Percentiles rank a stretch among this genome's conserved stretches.
phyloP scores from a whole-genome alignment of 2,888 invertebrate genomes.

The Cyaniris semiargus region DNA sequence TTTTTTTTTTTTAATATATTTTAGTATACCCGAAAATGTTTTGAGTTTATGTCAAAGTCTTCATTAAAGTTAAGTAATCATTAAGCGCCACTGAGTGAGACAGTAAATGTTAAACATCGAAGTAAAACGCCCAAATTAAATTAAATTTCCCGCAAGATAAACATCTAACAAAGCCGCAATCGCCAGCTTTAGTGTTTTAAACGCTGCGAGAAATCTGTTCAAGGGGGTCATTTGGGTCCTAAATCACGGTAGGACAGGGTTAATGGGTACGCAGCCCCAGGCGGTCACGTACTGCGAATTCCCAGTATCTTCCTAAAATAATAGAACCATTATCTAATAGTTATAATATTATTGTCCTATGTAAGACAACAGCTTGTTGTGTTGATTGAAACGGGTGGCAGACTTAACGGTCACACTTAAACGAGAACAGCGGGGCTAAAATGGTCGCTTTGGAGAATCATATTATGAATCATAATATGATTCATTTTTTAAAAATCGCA shows the following conservation, averaged over 20 bases:
- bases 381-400: no score
- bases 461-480: no score
- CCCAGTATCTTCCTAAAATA: background rate
- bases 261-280: constrained; percentile 56
- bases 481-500: no score
- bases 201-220: constrained; percentile 64
- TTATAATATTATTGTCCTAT: no score
- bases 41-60: no score
- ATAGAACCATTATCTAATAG: background rate
- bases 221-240: constrained; percentile 60
- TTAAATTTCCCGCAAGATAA: constrained; percentile 12
- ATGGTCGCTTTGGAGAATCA: no score
- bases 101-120: background rate
- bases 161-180: constrained; percentile 35
- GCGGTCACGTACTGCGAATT: constrained; percentile 9
- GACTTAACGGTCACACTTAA: no score
- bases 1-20: no score
- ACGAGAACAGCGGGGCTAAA: no score
- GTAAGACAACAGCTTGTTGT: no score
- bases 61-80: background rate
- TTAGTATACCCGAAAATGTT: no score
- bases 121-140: constrained; percentile 1
- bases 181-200: constrained; percentile 54
- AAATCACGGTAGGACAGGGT: constrained; percentile 77
- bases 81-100: background rate